These are phyloP conservation scores for Drosophila incognita DNA, from an alignment of 2,888 invertebrate species.

Conservation along the genomic window DNA sequence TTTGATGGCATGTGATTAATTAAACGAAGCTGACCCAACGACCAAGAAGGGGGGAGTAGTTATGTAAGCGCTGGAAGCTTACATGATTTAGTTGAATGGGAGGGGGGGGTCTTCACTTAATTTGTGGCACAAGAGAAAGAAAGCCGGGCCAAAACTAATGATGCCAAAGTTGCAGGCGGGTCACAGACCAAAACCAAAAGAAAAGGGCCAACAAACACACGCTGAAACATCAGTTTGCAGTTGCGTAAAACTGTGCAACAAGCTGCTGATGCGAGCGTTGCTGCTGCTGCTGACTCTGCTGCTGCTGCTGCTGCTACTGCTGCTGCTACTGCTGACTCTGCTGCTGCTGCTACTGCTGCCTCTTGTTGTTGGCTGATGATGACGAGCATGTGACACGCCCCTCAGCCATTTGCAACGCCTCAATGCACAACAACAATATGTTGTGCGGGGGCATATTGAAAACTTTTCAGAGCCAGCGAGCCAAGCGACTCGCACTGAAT, in stretches of 20 bases:
- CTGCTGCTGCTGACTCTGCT: conserved; percentile 32
- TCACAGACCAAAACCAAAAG: conserved; percentile 13
- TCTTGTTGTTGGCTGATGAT: conserved; percentile 43
- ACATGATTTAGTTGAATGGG: conserved; percentile 62
- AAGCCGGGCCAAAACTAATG: conserved; percentile 66
- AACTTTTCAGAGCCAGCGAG: conserved; percentile 46
- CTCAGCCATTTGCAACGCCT: conserved; percentile 75
- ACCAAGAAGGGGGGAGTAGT: conserved; percentile 19
- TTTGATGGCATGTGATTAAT: conserved; percentile 64
- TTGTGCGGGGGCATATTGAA: conserved; percentile 59
- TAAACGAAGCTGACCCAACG: conserved; percentile 70
- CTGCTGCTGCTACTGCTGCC: conserved; percentile 15
- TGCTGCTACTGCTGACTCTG: conserved; percentile 31
- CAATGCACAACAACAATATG: conserved; percentile 70
- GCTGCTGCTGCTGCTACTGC: conserved; percentile 4
- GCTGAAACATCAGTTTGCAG: conserved; percentile 37
- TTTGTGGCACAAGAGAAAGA: conserved; percentile 70
- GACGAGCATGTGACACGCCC: conserved; percentile 79
- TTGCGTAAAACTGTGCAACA: conserved; percentile 71
- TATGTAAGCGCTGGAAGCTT: conserved; percentile 60
- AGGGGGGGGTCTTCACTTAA: conserved; percentile 10
- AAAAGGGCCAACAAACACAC: conserved; percentile 28
- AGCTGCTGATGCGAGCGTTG: conserved; percentile 60
- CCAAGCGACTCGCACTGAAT: conserved; percentile 64
- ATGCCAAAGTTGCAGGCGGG: conserved; percentile 55